These are phyloP conservation scores for Parnassius orleans DNA, from an alignment of 2,888 invertebrate species.

Conservation along the genomic window DNA sequence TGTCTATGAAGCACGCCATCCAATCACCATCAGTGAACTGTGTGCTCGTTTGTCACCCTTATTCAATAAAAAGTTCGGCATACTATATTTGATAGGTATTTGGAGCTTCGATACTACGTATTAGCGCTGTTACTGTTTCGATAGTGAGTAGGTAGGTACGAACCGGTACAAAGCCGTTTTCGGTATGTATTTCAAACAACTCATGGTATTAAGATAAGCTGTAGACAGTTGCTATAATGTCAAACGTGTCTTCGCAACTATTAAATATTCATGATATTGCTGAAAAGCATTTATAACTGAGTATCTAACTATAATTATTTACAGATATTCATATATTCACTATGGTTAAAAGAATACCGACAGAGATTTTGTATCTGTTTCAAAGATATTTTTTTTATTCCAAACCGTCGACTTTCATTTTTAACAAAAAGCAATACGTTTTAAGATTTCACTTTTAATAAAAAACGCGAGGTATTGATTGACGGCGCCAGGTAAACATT, in stretches of 20 bases:
- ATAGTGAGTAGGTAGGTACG: constrained; percentile 16
- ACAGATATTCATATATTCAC: constrained; percentile 10
- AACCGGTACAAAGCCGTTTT: constrained; percentile 23
- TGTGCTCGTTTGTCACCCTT: too few relatives aligned
- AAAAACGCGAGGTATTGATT: constrained; percentile 16
- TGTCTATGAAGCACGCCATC: too few relatives aligned
- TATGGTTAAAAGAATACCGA: not conserved
- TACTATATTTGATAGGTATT: too few relatives aligned
- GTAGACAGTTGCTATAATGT: constrained; percentile 20
- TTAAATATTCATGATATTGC: constrained; percentile 25
- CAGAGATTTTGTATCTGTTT: not conserved
- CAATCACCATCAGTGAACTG: too few relatives aligned
- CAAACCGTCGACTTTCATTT: constrained; percentile 56
- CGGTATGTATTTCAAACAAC: constrained; percentile 23
- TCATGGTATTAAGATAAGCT: constrained; percentile 26
- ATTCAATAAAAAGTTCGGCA: too few relatives aligned
- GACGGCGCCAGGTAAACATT: constrained; percentile 23
- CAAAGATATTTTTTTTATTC: not conserved
- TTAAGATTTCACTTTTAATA: constrained; percentile 27
- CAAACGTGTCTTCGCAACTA: constrained; percentile 20
- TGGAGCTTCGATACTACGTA: too few relatives aligned
- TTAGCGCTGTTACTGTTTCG: not conserved
- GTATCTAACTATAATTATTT: constrained; percentile 13
- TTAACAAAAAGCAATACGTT: constrained; percentile 51
- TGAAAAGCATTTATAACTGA: constrained; percentile 19